Conservation (phyloP, 1,140 invertebrate species). For the Armadillidium nasatum region DNA sequence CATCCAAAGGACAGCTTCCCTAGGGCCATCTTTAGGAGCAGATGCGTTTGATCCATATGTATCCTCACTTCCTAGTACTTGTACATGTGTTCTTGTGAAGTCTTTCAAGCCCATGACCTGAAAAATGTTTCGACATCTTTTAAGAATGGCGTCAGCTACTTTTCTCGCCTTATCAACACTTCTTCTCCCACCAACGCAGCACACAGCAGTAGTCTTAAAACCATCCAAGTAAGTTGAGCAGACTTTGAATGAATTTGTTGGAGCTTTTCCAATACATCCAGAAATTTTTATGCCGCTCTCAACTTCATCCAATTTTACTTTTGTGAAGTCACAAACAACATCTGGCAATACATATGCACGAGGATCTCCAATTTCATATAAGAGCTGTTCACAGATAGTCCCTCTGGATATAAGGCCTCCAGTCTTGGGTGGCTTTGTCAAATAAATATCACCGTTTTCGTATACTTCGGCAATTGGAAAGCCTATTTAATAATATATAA, state of each 20-base stretch:
- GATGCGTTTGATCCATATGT: conserved; percentile 50
- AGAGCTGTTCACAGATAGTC: conserved; percentile 54
- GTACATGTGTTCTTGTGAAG: conserved; percentile 51
- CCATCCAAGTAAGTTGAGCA: conserved; percentile 50
- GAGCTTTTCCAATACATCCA: conserved; percentile 53
- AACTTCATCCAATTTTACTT: conserved; percentile 50
- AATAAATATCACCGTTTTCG: conserved; percentile 50
- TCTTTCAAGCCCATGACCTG: conserved; percentile 50
- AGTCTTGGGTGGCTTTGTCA: conserved; percentile 54
- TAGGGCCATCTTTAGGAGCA: conserved; percentile 42
- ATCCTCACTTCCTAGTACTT: conserved; percentile 54
- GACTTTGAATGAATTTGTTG: conserved; percentile 54
- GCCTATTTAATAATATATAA: conserved; percentile 39
- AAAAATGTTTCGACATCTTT: conserved; percentile 51
- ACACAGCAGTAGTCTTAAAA: conserved; percentile 51
- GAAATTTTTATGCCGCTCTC: conserved; percentile 50
- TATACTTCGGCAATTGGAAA: conserved; percentile 56
- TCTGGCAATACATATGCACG: conserved; percentile 54
- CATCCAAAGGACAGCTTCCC: conserved; percentile 54
- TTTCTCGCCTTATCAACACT: conserved; percentile 52
- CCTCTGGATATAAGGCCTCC: conserved; percentile 53
- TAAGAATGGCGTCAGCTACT: conserved; percentile 53
- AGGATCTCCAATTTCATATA: conserved; percentile 57
- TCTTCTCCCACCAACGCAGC: conserved; percentile 52
- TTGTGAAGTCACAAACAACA: conserved; percentile 55